Base-by-base conservation (phyloP, 2,888 invertebrate genomes). In the Coelopa pilipes region DNA sequence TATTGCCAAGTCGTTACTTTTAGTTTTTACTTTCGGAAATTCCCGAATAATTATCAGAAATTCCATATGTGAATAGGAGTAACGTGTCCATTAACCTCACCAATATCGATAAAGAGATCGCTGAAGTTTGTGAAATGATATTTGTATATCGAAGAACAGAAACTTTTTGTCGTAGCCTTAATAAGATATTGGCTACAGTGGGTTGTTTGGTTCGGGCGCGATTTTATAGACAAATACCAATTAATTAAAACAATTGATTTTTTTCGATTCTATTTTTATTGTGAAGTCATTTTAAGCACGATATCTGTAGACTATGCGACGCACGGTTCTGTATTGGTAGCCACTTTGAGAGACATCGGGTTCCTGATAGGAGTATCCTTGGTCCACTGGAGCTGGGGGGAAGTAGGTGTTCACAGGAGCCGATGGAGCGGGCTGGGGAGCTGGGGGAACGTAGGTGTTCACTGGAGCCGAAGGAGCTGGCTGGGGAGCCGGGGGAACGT, bases 241-340 rank as follows among this genome's bases (percentile, higher is more conserved):
- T 4, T 11, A 34, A 34, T 34, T n/a, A n/a, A n/a, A n/a, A n/a
- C n/a, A n/a, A 34, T 34, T 4, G 2, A 34, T 34, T 62, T 62
- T 45, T 62, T 62, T 62, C 15, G 2, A 45, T 34, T 13, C 1
- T 13, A 15, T 12, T 13, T n/a, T 34, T 45, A 15, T 11, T 34
- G 10, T 62, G 11, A 21, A 21, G 3, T 34, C 19, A 57, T 50
- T 34, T 73, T 76, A 76, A 49, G 45, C 50, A 34, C 78, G 77
- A 50, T 70, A 21, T 75, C 73, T 76, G 55, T 70, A 72, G 49
- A 74, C 69, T 49, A 76, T 68, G 72, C 78, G 76, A 60, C 76
- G 77, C 13, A 77, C 76, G 53, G 76, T 75, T 55, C 75, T 78
- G 63, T 79, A 79, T 34, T 70, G 68, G 72, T 79, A 79, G 50